Percentiles rank a stretch among this genome's conserved stretches.
Evolutionary conservation across 2,797 vertebrate genomes (phyloP).

Genomic region (Tachyglossus aculeatus): DNA sequence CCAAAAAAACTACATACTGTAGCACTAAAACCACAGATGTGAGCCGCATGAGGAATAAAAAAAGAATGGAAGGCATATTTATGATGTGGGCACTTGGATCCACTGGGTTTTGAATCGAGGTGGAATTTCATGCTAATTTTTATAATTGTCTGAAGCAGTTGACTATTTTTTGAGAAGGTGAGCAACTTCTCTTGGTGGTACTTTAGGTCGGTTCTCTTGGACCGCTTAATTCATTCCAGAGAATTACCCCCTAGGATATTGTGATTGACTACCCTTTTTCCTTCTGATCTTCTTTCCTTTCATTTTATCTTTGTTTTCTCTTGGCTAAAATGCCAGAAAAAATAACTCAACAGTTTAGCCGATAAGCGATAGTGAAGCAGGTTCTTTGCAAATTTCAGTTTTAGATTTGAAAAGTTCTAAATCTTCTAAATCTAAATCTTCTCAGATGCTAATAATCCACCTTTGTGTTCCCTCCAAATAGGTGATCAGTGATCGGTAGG

Average conservation of each 20-base stretch:
- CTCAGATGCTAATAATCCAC: too few relatives aligned
- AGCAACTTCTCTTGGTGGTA: constrained; percentile 40
- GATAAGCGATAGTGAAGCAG: constrained; percentile 18
- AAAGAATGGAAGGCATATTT: constrained; percentile 3
- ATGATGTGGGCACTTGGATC: constrained; percentile 27
- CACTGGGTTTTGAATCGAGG: constrained; percentile 37
- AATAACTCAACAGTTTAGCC: constrained; percentile 9
- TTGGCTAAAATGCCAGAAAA: constrained; percentile 15
- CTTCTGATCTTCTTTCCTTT: constrained; percentile 47
- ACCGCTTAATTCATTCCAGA: constrained; percentile 56
- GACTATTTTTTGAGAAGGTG: constrained; percentile 38
- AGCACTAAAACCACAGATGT: constrained; percentile 38
- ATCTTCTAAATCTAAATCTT: constrained; percentile 33
- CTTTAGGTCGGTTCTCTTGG: constrained; percentile 46
- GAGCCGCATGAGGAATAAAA: constrained; percentile 24
- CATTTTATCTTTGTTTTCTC: constrained; percentile 56
- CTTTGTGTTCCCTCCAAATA: constrained; percentile 25
- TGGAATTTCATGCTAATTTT: constrained; percentile 54
- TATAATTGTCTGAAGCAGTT: constrained; percentile 21
- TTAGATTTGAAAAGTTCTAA: constrained; percentile 16
- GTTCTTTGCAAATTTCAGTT: too few relatives aligned
- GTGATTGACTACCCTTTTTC: constrained; percentile 37
- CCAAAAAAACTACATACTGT: constrained; percentile 30
- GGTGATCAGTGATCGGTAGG: constrained; percentile 8
- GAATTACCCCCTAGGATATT: constrained; percentile 52